These are phyloP conservation scores for Trachymyrmex cornetzi DNA, from an alignment of 1,140 invertebrate species.

Conservation along the genomic window DNA sequence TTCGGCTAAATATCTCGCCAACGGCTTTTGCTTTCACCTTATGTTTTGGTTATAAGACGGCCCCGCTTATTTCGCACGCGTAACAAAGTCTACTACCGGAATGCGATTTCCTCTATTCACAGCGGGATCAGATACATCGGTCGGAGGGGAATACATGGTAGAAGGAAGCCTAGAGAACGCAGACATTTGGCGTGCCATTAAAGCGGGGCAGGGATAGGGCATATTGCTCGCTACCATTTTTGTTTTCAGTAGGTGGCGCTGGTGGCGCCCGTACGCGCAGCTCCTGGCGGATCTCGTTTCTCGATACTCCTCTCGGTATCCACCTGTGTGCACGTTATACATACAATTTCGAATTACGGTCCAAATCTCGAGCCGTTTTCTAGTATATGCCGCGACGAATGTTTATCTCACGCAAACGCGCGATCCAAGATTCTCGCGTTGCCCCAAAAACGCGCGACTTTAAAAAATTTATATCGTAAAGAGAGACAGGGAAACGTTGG, in stretches of 20 bases:
- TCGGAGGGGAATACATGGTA: constrained; percentile 82
- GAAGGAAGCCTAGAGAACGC: constrained; percentile 81
- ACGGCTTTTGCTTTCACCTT: constrained; percentile 80
- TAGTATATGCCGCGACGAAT: neutral
- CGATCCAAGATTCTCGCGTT: neutral
- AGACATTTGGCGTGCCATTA: constrained; percentile 84
- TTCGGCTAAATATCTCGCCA: constrained; percentile 77
- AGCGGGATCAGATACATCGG: constrained; percentile 77
- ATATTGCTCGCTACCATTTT: constrained; percentile 85
- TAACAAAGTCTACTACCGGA: constrained; percentile 71
- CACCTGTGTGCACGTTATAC: neutral
- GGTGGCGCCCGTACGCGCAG: constrained; percentile 1
- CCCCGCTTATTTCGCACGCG: constrained; percentile 79
- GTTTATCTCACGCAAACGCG: neutral
- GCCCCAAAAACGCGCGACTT: neutral
- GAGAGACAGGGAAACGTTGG: neutral
- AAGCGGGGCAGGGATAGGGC: constrained; percentile 84
- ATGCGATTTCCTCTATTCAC: constrained; percentile 76
- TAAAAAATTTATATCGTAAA: neutral
- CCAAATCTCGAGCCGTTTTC: neutral
- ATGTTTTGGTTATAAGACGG: constrained; percentile 80
- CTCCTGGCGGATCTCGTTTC: constrained; percentile 11
- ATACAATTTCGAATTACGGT: constrained; percentile 15
- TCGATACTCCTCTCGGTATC: neutral
- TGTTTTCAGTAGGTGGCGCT: constrained; percentile 85